Evolutionary conservation across 2,888 invertebrate genomes (phyloP).

Genomic region (Luffia ferchaultella): DNA sequence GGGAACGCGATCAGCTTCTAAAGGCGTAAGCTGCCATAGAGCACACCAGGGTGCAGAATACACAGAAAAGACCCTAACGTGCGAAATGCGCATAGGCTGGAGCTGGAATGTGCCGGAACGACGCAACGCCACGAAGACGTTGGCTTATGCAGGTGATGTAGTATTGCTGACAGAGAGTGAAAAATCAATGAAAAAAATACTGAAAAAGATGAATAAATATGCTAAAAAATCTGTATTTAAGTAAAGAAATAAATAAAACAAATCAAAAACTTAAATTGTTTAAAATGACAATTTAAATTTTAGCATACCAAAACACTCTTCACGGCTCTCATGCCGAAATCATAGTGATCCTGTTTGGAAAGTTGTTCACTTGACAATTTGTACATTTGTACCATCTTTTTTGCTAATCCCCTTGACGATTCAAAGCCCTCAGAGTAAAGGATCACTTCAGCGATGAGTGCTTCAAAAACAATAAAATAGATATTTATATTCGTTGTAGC

Average conservation of each 20-base stretch:
- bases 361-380: slow-evolving; percentile 90
- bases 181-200: no score
- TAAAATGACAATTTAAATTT: not conserved
- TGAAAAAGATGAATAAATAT: no score
- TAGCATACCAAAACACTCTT: slow-evolving; percentile 80
- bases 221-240: not conserved
- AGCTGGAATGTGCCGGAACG: no score
- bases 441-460: slow-evolving; percentile 89
- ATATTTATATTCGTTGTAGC: not conserved
- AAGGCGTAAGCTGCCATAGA: no score
- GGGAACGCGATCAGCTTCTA: no score
- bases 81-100: no score
- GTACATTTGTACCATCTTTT: slow-evolving; percentile 94
- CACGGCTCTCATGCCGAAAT: slow-evolving; percentile 93
- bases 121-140: no score
- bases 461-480: slow-evolving; percentile 34
- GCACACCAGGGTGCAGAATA: no score
- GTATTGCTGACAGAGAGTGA: no score
- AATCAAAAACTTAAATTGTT: not conserved
- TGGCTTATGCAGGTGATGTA: no score
- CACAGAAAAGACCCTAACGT: no score
- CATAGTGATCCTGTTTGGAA: slow-evolving; percentile 92
- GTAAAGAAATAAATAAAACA: not conserved
- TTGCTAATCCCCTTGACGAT: slow-evolving; percentile 84
- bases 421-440: slow-evolving; percentile 94